phyloP scores from a whole-genome alignment of 2,113 vertebrate species.

The Orthonyx spaldingii region DNA sequence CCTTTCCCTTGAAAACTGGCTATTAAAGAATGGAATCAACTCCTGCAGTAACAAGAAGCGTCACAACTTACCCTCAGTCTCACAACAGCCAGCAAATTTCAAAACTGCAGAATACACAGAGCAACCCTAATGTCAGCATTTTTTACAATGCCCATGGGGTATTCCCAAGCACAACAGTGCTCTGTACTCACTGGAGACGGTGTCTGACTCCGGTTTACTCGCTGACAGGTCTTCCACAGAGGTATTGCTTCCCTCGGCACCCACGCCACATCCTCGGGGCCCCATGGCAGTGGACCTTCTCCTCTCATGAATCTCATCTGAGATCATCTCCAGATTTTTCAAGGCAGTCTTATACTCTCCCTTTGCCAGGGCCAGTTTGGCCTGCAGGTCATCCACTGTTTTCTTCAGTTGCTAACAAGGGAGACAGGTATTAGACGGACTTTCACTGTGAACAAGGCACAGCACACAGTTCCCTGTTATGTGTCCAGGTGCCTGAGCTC shows the following conservation, averaged over 20 bases:
- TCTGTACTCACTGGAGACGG: conserved; percentile 84
- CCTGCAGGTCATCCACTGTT: conserved; percentile 91
- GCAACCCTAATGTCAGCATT: background rate
- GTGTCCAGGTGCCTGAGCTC: too few relatives aligned
- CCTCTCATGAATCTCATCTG: conserved; percentile 93
- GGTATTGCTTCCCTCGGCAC: conserved; percentile 80
- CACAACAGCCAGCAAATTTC: background rate
- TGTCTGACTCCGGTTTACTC: conserved; percentile 81
- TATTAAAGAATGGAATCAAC: background rate
- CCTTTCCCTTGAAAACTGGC: background rate
- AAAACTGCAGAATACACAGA: background rate
- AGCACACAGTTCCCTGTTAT: fast-evolving
- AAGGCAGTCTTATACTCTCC: conserved; percentile 90
- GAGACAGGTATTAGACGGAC: background rate
- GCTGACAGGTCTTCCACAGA: conserved; percentile 75
- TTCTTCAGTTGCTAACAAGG: conserved; percentile 89
- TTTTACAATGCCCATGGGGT: fast-evolving
- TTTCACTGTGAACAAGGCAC: fast-evolving
- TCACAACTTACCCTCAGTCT: background rate
- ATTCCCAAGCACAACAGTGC: fast-evolving
- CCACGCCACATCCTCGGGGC: conserved; percentile 87
- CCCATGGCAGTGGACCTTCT: conserved; percentile 84
- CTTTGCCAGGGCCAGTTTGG: conserved; percentile 86
- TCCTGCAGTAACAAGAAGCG: background rate
- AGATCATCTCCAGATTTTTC: conserved; percentile 94